phyloP scores from a whole-genome alignment of 1,140 invertebrate genomes.

The Drosophila kurseongensis region DNA sequence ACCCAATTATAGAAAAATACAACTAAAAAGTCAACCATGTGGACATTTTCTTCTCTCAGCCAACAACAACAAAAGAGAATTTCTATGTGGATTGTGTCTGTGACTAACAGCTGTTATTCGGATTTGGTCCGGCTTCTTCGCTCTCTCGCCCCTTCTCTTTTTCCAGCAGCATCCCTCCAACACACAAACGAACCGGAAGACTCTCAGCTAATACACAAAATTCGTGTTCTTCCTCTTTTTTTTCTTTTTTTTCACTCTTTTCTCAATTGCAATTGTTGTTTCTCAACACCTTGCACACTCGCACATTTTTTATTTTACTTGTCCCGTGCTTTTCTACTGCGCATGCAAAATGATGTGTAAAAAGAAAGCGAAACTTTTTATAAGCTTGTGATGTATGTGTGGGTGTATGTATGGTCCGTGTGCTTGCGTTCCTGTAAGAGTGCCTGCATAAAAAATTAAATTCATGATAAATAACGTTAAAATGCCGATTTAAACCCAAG shows the following conservation, averaged over 20 bases:
- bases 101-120: constrained; percentile 49
- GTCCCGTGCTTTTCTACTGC: constrained; percentile 63
- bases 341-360: constrained; percentile 82
- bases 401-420: constrained; percentile 12
- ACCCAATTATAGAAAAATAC: constrained; percentile 2
- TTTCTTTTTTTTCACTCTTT: constrained; percentile 8
- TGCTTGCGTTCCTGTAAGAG: neutral
- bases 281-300: constrained; percentile 41
- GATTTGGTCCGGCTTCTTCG: constrained; percentile 33
- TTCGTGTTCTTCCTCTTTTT: constrained; percentile 35
- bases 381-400: constrained; percentile 25
- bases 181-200: neutral
- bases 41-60: constrained; percentile 10
- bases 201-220: constrained; percentile 44
- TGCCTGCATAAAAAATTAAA: constrained; percentile 12
- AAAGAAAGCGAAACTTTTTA: constrained; percentile 81
- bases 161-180: constrained; percentile 28
- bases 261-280: constrained; percentile 46
- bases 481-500: too few relatives aligned
- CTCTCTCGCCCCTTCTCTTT: constrained; percentile 10
- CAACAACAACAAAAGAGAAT: constrained; percentile 32
- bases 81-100: constrained; percentile 39
- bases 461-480: constrained; percentile 57
- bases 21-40: constrained; percentile 23
- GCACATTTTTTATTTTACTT: constrained; percentile 48